Evolutionary conservation across 2,888 invertebrate species (phyloP).

Genomic region (Chaetogeoica ovagalla): DNA sequence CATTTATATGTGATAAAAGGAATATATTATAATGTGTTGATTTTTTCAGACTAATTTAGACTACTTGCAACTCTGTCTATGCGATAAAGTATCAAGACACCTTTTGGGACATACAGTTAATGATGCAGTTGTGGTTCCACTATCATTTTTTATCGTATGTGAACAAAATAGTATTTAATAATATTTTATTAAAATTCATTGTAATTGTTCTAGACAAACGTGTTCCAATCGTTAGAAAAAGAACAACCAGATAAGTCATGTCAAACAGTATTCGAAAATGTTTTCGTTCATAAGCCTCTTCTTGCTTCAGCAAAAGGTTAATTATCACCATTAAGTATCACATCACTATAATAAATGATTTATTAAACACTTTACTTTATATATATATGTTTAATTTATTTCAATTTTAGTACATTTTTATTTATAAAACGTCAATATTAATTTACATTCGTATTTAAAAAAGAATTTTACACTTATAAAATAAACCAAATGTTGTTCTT

Average conservation of each 20-base stretch:
- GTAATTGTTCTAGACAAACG: constrained; percentile 36
- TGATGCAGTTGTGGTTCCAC: constrained; percentile 42
- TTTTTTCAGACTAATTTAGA: constrained; percentile 31
- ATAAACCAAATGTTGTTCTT: neutral
- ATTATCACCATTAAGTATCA: neutral
- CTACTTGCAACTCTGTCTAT: constrained; percentile 44
- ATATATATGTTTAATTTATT: neutral
- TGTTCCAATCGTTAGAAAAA: constrained; percentile 10
- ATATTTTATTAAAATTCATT: neutral
- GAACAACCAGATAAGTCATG: constrained; percentile 12
- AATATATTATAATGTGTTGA: neutral
- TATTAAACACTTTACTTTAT: neutral
- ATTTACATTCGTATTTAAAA: neutral
- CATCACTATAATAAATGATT: neutral
- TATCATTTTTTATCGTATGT: constrained; percentile 54
- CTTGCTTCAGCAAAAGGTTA: constrained; percentile 29
- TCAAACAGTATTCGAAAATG: constrained; percentile 41
- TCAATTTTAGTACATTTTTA: neutral
- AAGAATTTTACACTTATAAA: neutral
- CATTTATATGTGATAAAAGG: neutral
- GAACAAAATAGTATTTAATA: neutral
- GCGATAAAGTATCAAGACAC: constrained; percentile 51
- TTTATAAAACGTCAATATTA: neutral
- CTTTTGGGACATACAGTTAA: constrained; percentile 53
- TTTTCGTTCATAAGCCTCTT: constrained; percentile 31